Evolutionary conservation across 2,888 invertebrate species (phyloP), one percentile per base, ranked within the genome.

Genomic region (Temnothorax rugatulus): DNA sequence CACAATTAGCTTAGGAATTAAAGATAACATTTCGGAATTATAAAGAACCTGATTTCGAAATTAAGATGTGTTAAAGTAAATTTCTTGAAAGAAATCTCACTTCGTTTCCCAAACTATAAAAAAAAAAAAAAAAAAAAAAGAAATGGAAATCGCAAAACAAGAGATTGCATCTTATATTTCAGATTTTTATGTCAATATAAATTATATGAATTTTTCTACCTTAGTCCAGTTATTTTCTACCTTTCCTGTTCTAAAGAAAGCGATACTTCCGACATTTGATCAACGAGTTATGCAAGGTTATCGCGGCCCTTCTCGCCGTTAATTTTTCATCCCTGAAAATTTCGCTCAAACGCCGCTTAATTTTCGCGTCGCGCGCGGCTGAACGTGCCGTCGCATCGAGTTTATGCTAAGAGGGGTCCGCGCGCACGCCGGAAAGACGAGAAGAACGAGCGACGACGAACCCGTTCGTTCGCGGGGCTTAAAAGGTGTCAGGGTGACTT

Each of bases 401-500:
- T 91, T 91, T 89, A 88, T 83, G 89, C 74, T 87, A 84, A 88
- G 86, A 85, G 85, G 87, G 87, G 76, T 84, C 86, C 50, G 18
- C 54, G 77, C 38, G 25, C 69, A 54, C 38, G 4, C 59, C 44
- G 44, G 34, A 21, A 71, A 73, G 18, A 34, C 71, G 85, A 85
- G 87, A 90, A 85, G 84, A 85, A 79, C 77, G 73, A 69, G 83
- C 76, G 71, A 82, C 84, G 84, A 88, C 66, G 86, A 87, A 89
- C 90, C 87, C 87, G 88, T 89, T 90, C 89, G 90, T 92, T 90
- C 89, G 83, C 82, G 75, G 52, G 82, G 89, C 90, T 92, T 93
- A 92, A 93, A 91, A 93, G 93, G 92, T 91, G 93, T 93, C 93
- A 92, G 86, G 91, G 89, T 88, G 93, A 93, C 93, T 93, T 93